A percentile compares a stretch with the other conserved stretches of the same genome.
phyloP scores from a whole-genome alignment of 2,113 vertebrate genomes.

The Gadus chalcogrammus region DNA sequence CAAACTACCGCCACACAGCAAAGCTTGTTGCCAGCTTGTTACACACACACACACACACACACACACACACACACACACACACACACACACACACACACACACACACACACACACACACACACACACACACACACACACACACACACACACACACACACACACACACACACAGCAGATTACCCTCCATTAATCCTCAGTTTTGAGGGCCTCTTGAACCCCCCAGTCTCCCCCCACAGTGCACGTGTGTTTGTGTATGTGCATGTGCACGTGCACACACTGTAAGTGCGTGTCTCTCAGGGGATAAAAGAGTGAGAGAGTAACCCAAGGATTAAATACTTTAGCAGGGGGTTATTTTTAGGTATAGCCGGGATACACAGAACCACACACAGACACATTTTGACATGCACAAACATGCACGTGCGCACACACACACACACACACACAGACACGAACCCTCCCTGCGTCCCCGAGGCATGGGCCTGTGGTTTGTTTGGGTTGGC shows the following conservation, averaged over 20 bases:
- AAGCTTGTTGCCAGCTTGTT: not conserved
- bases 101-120: too few relatives aligned
- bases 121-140: constrained; percentile 6
- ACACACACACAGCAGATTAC: constrained; percentile 35
- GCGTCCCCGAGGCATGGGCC: constrained; percentile 47
- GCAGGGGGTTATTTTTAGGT: constrained; percentile 69
- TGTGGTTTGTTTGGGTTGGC: constrained; percentile 73
- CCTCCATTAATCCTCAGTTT: not conserved
- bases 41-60: too few relatives aligned
- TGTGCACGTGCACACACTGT: constrained; percentile 16
- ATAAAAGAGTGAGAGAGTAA: constrained; percentile 32
- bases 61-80: too few relatives aligned
- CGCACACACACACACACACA: constrained; percentile 24
- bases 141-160: constrained; percentile 27
- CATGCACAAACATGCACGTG: constrained; percentile 32
- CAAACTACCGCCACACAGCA: not conserved
- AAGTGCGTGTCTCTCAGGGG: constrained; percentile 32
- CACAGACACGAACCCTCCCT: constrained; percentile 18
- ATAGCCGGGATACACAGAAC: constrained; percentile 42
- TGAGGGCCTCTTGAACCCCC: not conserved
- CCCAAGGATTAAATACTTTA: constrained; percentile 66
- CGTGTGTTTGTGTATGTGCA: constrained; percentile 1
- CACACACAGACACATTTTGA: constrained; percentile 6
- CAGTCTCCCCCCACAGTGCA: not conserved
- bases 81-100: too few relatives aligned